Conservation (phyloP, 2,797 vertebrate genomes). For the Fringilla coelebs region DNA sequence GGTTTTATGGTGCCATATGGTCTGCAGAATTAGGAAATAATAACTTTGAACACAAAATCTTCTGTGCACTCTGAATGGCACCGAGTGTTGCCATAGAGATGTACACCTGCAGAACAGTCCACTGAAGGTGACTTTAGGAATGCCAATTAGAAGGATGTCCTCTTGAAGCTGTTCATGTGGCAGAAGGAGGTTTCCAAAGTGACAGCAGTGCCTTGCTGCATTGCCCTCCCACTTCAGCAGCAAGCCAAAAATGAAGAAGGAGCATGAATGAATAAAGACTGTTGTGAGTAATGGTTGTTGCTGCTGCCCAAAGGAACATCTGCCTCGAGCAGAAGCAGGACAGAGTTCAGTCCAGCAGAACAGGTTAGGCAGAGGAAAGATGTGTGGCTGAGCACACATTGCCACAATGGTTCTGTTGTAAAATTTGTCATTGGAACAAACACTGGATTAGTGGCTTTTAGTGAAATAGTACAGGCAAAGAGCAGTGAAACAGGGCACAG, state of each 20-base stretch:
- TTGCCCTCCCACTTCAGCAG: background rate
- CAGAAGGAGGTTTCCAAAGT: background rate
- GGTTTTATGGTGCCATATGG: slow-evolving; percentile 50
- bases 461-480: background rate
- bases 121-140: background rate
- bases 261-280: background rate
- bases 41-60: background rate
- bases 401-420: background rate
- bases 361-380: background rate
- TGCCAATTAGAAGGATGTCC: background rate
- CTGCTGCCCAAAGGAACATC: background rate
- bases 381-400: background rate
- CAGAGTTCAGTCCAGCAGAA: background rate
- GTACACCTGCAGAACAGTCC: background rate
- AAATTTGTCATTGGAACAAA: background rate
- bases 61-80: background rate
- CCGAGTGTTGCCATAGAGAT: background rate
- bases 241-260: background rate
- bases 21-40: slow-evolving; percentile 29
- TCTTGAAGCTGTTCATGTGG: background rate
- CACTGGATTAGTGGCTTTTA: background rate
- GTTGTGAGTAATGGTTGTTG: background rate
- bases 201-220: background rate
- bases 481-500: background rate
- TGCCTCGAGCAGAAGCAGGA: background rate